phyloP scores from a whole-genome alignment of 2,797 vertebrate species.

The Etheostoma perlongum region DNA sequence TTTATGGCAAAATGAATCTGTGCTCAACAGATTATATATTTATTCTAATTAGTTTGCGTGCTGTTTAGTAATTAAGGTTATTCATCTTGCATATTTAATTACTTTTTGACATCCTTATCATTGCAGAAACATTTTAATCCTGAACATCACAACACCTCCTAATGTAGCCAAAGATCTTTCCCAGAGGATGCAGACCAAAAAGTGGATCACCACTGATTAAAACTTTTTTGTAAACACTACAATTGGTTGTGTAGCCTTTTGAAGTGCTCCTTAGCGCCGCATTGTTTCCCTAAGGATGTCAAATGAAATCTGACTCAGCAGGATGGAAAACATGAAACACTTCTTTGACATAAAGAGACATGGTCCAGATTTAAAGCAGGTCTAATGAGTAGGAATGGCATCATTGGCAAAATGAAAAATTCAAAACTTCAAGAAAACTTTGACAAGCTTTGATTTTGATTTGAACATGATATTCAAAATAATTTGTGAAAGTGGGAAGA shows the following conservation, averaged over 20 bases:
- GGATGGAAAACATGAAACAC: constrained; percentile 52
- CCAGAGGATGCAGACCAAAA: constrained; percentile 32
- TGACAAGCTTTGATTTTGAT: constrained; percentile 30
- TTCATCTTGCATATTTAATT: constrained; percentile 30
- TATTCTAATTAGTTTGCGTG: constrained; percentile 33
- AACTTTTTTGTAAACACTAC: constrained; percentile 49
- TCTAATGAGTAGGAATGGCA: constrained; percentile 18
- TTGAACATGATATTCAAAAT: constrained; percentile 9
- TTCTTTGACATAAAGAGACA: constrained; percentile 47
- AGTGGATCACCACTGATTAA: constrained; percentile 67
- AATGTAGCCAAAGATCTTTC: constrained; percentile 30
- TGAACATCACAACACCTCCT: constrained; percentile 12
- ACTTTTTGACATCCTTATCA: constrained; percentile 9
- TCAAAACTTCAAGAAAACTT: constrained; percentile 23
- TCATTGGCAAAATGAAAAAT: constrained; percentile 21
- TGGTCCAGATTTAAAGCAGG: constrained; percentile 41
- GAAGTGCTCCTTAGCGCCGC: constrained; percentile 51
- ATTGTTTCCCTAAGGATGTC: constrained; percentile 53
- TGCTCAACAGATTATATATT: constrained; percentile 28
- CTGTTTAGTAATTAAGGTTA: constrained; percentile 28
- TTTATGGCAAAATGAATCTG: constrained; percentile 7
- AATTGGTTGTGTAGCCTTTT: constrained; percentile 47
- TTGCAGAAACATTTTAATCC: constrained; percentile 31
- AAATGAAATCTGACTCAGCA: constrained; percentile 45
- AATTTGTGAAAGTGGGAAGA: neutral